Evolutionary conservation across 2,888 invertebrate genomes (phyloP).

Genomic region (Cantharis rustica): DNA sequence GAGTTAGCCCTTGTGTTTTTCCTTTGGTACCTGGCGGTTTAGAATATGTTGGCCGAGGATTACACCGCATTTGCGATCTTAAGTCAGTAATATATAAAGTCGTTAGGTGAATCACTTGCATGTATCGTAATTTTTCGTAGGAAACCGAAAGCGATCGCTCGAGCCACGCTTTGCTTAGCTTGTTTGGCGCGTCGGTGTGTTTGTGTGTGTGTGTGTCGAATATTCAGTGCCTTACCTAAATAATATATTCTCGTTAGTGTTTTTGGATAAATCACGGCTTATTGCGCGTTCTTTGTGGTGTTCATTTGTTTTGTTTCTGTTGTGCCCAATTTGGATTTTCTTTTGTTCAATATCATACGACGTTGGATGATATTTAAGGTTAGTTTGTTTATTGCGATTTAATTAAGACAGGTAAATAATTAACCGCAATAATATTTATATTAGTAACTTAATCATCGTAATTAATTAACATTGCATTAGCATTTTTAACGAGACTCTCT

Average conservation of each 20-base stretch:
- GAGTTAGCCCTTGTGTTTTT: slow-evolving; percentile 11
- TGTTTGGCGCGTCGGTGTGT: slow-evolving; percentile 46
- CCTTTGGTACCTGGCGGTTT: background rate
- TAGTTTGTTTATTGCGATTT: background rate
- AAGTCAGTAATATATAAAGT: slow-evolving; percentile 7
- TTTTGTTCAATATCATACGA: background rate
- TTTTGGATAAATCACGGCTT: slow-evolving; percentile 31
- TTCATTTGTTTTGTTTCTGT: slow-evolving; percentile 16
- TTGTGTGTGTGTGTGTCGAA: slow-evolving; percentile 27
- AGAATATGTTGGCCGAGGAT: background rate
- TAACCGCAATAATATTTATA: background rate
- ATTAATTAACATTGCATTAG: background rate
- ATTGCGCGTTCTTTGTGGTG: slow-evolving; percentile 25
- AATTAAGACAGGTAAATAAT: background rate
- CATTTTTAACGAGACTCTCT: background rate
- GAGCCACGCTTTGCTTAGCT: slow-evolving; percentile 42
- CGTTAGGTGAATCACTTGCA: slow-evolving; percentile 44
- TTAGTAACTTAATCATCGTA: background rate
- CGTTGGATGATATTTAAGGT: slow-evolving; percentile 14
- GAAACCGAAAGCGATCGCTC: slow-evolving; percentile 42
- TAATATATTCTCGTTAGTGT: slow-evolving; percentile 40
- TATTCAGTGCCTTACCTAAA: slow-evolving; percentile 43
- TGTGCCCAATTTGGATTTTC: slow-evolving; percentile 15
- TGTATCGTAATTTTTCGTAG: slow-evolving; percentile 42
- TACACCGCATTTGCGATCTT: background rate